phyloP scores from a whole-genome alignment of 2,888 invertebrate genomes.

The Xanthostigma xanthostigma region DNA sequence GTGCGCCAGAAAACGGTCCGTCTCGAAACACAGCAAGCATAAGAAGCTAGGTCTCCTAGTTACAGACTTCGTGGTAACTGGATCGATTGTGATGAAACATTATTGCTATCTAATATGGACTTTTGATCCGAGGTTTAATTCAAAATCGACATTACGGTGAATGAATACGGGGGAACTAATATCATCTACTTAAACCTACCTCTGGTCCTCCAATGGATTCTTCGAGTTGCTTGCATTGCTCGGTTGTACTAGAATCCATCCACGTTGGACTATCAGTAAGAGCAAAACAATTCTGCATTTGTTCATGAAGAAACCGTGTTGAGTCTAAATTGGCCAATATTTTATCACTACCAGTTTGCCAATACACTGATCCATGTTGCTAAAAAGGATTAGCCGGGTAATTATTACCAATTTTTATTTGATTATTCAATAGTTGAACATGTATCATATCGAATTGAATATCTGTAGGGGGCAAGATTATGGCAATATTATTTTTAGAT shows the following conservation, averaged over 20 bases:
- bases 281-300: slow-evolving; percentile 65
- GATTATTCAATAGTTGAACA: not conserved
- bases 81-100: too few relatives aligned
- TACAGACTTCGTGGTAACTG: too few relatives aligned
- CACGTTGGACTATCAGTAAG: slow-evolving; percentile 76
- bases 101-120: too few relatives aligned
- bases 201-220: slow-evolving; percentile 53
- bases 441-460: not conserved
- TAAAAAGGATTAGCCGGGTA: slow-evolving; percentile 25
- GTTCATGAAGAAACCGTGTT: slow-evolving; percentile 65
- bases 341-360: slow-evolving; percentile 62
- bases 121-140: too few relatives aligned
- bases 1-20: too few relatives aligned
- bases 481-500: not conserved
- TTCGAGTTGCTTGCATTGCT: slow-evolving; percentile 66
- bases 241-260: slow-evolving; percentile 84
- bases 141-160: not conserved
- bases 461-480: not conserved
- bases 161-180: not conserved
- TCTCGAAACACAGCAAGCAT: too few relatives aligned
- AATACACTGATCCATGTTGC: slow-evolving; percentile 97
- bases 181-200: slow-evolving; percentile 27
- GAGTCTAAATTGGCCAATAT: slow-evolving; percentile 51
- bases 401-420: not conserved
- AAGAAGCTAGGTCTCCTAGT: too few relatives aligned